phyloP scores from a whole-genome alignment of 2,888 invertebrate species.

The Drosophila austrosaltans region DNA sequence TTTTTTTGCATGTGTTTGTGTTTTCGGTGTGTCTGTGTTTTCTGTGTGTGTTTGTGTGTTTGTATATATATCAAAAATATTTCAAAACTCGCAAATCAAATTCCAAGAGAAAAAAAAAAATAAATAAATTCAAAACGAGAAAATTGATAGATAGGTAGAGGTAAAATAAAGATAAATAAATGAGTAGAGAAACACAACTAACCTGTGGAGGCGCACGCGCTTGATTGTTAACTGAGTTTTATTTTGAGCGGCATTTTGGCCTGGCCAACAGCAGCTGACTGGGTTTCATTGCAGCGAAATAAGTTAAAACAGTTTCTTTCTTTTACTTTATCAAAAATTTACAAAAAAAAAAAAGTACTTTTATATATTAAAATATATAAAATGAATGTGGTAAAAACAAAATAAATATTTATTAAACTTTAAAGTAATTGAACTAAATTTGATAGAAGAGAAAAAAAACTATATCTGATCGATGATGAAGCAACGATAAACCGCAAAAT shows the following conservation, averaged over 20 bases:
- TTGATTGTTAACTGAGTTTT: constrained; percentile 77
- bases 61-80: constrained; percentile 38
- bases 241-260: constrained; percentile 73
- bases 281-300: constrained; percentile 61
- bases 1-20: constrained; percentile 62
- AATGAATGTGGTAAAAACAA: background rate
- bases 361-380: background rate
- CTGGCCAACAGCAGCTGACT: constrained; percentile 68
- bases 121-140: constrained; percentile 25
- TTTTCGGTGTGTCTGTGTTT: constrained; percentile 47
- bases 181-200: constrained; percentile 81
- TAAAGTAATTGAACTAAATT: constrained; percentile 7
- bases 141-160: constrained; percentile 17
- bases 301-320: constrained; percentile 25
- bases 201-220: constrained; percentile 79
- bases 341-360: constrained; percentile 16
- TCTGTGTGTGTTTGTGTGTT: constrained; percentile 32
- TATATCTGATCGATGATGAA: background rate
- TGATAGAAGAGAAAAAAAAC: background rate
- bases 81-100: constrained; percentile 57
- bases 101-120: constrained; percentile 9
- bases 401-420: background rate
- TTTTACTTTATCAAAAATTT: constrained; percentile 20
- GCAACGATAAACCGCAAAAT: background rate
- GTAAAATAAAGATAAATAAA: constrained; percentile 57